These are phyloP conservation scores for Nannoperca obscura DNA, from an alignment of 2,797 vertebrate species.

Conservation along the genomic window DNA sequence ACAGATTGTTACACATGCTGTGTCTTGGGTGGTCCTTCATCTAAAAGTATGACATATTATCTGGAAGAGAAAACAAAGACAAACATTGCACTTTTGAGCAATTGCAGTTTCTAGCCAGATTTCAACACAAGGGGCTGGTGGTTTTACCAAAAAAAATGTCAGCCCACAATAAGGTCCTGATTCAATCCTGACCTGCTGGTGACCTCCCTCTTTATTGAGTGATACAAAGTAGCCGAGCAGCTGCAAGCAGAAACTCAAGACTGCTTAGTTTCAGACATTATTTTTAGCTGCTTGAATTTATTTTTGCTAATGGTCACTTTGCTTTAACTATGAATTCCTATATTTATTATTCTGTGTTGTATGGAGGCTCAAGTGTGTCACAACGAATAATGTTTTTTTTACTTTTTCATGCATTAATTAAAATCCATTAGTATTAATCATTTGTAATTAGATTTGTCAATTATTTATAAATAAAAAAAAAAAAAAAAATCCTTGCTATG, in stretches of 20 bases:
- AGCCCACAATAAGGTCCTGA: neutral
- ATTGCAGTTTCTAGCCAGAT: conserved; percentile 33
- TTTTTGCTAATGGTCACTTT: conserved; percentile 9
- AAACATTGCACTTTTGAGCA: conserved; percentile 76
- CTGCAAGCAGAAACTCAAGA: conserved; percentile 45
- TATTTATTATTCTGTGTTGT: neutral
- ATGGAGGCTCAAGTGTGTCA: conserved; percentile 26
- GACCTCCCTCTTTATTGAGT: neutral
- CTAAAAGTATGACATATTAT: conserved; percentile 89
- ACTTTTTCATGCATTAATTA: neutral
- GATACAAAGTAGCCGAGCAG: conserved; percentile 20
- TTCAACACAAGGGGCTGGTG: neutral
- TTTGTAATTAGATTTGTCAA: neutral
- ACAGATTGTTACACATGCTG: conserved; percentile 77
- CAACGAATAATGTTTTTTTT: neutral
- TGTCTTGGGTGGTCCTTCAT: conserved; percentile 80
- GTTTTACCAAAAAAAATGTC: neutral
- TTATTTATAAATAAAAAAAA: neutral
- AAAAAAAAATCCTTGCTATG: neutral
- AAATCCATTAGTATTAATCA: neutral
- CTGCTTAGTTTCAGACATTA: conserved; percentile 17
- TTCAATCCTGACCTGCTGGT: conserved; percentile 7
- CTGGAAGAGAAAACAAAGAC: conserved; percentile 86
- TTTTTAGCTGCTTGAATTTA: conserved; percentile 34
- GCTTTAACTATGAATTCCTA: neutral